These are phyloP conservation scores for Catotricha subobsoleta DNA, from an alignment of 2,888 invertebrate species.

Conservation along the genomic window DNA sequence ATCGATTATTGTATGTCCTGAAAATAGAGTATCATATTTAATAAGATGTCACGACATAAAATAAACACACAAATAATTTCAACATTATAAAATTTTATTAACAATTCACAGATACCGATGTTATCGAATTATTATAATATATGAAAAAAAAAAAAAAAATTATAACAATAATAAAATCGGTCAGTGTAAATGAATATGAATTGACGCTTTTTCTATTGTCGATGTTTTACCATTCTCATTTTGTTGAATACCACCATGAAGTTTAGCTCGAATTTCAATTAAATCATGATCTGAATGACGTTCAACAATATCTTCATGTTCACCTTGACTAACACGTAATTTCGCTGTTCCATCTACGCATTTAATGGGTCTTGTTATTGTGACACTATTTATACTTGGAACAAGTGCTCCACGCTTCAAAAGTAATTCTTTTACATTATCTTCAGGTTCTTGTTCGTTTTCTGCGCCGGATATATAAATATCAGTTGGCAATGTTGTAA, in stretches of 20 bases:
- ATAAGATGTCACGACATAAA: no score
- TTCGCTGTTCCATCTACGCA: background rate
- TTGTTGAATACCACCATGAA: background rate
- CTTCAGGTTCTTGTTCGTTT: background rate
- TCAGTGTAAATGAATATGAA: background rate
- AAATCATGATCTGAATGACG: background rate
- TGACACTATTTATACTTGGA: background rate
- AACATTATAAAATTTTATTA: no score
- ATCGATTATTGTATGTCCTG: no score
- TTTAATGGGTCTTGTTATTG: conserved; percentile 1
- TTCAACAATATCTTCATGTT: conserved; percentile 1
- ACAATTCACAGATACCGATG: no score
- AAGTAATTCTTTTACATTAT: background rate
- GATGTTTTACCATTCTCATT: background rate
- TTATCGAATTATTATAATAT: no score
- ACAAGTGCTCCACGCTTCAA: background rate
- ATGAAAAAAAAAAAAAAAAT: no score
- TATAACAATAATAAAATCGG: no score
- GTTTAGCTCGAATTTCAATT: background rate
- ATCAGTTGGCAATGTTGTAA: background rate
- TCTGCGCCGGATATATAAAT: background rate
- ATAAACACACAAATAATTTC: no score
- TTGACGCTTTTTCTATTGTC: background rate
- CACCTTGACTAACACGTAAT: background rate
- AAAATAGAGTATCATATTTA: no score